Conservation (phyloP, 2,113 vertebrate genomes). For the Onychorhynchus coronatus region DNA sequence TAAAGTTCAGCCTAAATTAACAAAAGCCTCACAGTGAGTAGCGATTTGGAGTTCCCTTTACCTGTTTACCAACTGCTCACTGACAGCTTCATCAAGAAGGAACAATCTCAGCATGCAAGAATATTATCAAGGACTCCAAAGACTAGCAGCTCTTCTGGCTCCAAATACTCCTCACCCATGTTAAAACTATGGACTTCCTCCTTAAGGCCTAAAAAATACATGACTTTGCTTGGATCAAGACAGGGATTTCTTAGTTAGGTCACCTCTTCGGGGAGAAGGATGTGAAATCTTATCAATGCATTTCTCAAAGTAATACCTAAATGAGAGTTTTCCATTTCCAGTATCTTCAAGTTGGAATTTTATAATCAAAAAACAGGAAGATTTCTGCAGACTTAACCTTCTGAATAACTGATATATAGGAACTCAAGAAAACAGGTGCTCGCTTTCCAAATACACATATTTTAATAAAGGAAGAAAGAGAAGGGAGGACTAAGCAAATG, state of each 20-base stretch:
- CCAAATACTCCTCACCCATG: background rate
- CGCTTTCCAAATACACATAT: background rate
- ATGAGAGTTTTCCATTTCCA: background rate
- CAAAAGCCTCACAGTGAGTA: background rate
- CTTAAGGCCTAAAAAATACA: background rate
- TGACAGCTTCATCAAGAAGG: background rate
- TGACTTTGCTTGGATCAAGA: background rate
- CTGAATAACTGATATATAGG: background rate
- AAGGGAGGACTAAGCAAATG: background rate
- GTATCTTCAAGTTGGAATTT: background rate
- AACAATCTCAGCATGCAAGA: background rate
- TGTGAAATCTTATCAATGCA: background rate
- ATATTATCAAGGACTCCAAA: background rate
- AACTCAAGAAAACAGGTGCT: background rate
- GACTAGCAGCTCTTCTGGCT: background rate
- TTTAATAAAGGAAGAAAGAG: slow-evolving; percentile 18
- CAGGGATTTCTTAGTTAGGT: background rate
- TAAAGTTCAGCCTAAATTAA: background rate
- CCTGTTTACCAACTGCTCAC: background rate
- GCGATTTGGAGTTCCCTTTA: background rate
- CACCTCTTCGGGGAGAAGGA: background rate
- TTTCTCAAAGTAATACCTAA: background rate
- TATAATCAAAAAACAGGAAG: background rate
- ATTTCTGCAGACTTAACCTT: background rate
- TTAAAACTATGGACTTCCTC: background rate